Base-by-base conservation (phyloP, 1,140 invertebrate genomes). In the Drosophila saltans region DNA sequence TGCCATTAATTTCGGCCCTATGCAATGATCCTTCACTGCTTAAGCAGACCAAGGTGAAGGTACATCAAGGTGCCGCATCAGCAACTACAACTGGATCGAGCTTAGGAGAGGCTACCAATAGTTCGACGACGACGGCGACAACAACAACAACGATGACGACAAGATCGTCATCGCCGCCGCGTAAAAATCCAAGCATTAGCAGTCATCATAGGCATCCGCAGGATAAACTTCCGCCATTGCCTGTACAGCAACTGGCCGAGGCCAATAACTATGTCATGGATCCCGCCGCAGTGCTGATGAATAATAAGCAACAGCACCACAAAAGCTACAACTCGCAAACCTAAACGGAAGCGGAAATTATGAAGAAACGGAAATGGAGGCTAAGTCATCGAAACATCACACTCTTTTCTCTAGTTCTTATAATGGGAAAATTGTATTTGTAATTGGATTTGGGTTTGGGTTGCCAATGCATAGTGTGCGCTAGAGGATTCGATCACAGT, bases 1-100 rank as follows among this genome's bases (percentile, higher is more conserved):
- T 98, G 82, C 97, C 97, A 11, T 93, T 98, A 33, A 97, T 98
- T 83, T 96, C 97, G 43, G 97, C 97, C 3, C 93, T 98, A 58
- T 98, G 97, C 93, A 98, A 98, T 90, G 97, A 98, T 92, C 94
- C 96, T 33, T 97, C 97, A 43, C 93, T 97, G 68, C 92, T 97
- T 52, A 97, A 97, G 92, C 96, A 97, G 92, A 97, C 96, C 3
- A 97, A 97, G 92, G 96, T 96, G 10, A 96, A 96, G 81, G 96
- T 96, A 26, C 45, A 52, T 3, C 45, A 26, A 52, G 48, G 93
- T 95, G 93, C 95, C 96, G 33, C 95, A 95, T 91, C 56, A 60
- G 10, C 63, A 43, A n/a, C 57, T 60, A 16, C 45, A 52, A 4
- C 21, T 24, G 45, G 45, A 9, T 10, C 45, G 21, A 21, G 45